Conservation (phyloP, 2,113 vertebrate species). For the Terrapene triunguis region DNA sequence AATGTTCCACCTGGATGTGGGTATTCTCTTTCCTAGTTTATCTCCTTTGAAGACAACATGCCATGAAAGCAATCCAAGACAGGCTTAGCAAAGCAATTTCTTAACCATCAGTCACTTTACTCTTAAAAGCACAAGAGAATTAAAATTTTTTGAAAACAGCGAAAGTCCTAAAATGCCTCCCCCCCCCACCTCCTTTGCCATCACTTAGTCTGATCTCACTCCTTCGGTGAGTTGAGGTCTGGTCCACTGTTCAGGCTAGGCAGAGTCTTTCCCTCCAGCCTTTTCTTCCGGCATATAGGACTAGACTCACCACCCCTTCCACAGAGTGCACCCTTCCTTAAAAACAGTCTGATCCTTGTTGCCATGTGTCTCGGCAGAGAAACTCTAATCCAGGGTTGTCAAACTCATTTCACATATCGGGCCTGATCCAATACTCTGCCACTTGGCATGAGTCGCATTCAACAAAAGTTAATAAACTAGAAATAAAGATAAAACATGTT, state of each 20-base stretch:
- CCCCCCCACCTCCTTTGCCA: too few relatives aligned
- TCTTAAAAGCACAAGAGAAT: neutral
- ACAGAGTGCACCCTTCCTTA: neutral
- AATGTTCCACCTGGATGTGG: neutral
- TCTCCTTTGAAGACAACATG: neutral
- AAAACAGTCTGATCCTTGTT: neutral
- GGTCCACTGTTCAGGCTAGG: neutral
- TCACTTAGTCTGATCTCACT: neutral
- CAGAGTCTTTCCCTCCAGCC: neutral
- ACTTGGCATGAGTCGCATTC: neutral
- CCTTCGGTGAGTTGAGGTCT: neutral
- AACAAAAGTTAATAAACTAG: neutral
- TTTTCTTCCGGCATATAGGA: neutral
- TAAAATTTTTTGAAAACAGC: neutral
- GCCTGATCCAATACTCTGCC: neutral
- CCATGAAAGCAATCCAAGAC: neutral
- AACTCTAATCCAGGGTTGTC: neutral
- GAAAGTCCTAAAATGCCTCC: neutral
- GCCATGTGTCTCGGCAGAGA: neutral
- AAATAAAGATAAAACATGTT: neutral
- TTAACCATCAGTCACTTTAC: neutral
- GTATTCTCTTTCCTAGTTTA: neutral
- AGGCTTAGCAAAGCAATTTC: neutral
- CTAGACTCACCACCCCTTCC: neutral
- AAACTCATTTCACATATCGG: neutral